Evolutionary conservation across 1,140 invertebrate genomes (phyloP), one percentile per base, ranked within the genome.

Genomic region (Mizuhopecten yessoensis): DNA sequence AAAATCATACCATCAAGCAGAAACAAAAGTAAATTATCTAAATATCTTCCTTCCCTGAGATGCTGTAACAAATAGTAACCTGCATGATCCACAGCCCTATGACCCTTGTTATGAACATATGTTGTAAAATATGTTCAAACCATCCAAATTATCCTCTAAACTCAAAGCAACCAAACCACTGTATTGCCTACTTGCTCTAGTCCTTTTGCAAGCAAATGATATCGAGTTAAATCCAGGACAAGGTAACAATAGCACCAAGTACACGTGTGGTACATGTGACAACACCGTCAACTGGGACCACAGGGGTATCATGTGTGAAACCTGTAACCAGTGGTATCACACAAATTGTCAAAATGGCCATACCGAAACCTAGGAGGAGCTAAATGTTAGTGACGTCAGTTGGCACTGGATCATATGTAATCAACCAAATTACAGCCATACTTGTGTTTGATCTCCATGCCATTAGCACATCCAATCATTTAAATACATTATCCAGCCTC

Each of bases 341-440:
- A 49, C 20, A 13, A 5, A 49, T 23, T 49, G 3, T 23, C 3
- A 9, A 49, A 49, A 49, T 23, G 45, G 11, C 45, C 45, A 15
- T 49, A 49, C 45, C 13, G 15, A 49, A 5, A 42, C 87, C 87
- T 88, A 45, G 42, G 87, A 88, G 20, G 33, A 87, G 29, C 33
- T 42, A 88, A 42, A 42, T 42, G 87, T 45, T 45, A 42, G 87
- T 45, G 45, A 45, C n/a, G 34, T 88, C 11, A 42, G 34, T 10
- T 11, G 34, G 87, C 87, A 34, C 87, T 87, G 87, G 10, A 87
- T 87, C 9, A 87, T 87, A 87, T 88, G 87, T 88, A 29, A 45
- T 45, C 34, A 88, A 33, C 36, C 39, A 9, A 88, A 88, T 29
- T 88, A 34, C 45, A 88, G 33, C 33, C 23, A 39, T 29, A 34